phyloP scores from a whole-genome alignment of 2,797 vertebrate species.

The Sylvia borin region DNA sequence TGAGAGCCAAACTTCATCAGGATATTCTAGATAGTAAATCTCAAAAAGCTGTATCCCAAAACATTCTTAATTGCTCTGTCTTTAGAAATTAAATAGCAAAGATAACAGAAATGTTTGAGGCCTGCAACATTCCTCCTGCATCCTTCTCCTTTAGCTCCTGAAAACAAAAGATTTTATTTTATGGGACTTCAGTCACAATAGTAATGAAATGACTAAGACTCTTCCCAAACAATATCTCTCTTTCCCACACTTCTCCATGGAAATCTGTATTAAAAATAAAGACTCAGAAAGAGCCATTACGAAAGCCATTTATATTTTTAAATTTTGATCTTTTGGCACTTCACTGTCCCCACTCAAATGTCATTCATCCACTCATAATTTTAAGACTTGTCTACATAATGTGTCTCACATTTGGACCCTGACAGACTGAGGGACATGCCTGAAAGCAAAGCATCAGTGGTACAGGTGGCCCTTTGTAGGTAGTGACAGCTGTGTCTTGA shows the following conservation, averaged over 20 bases:
- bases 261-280: background rate
- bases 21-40: background rate
- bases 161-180: background rate
- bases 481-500: conserved; percentile 24
- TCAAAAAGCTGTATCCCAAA: background rate
- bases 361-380: background rate
- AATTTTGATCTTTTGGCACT: background rate
- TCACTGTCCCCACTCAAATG: background rate
- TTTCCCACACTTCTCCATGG: background rate
- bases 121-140: background rate
- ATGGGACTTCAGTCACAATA: background rate
- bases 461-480: conserved; percentile 48
- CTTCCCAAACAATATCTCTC: background rate
- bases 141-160: background rate
- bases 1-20: background rate
- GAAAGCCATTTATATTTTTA: background rate
- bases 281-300: background rate
- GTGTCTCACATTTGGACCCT: background rate
- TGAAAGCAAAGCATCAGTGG: background rate
- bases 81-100: background rate
- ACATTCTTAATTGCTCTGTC: background rate
- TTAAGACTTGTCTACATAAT: background rate
- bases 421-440: background rate
- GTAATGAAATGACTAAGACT: background rate
- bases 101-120: background rate